Conservation (phyloP, 2,113 vertebrate genomes). For the Alethe castanea region DNA sequence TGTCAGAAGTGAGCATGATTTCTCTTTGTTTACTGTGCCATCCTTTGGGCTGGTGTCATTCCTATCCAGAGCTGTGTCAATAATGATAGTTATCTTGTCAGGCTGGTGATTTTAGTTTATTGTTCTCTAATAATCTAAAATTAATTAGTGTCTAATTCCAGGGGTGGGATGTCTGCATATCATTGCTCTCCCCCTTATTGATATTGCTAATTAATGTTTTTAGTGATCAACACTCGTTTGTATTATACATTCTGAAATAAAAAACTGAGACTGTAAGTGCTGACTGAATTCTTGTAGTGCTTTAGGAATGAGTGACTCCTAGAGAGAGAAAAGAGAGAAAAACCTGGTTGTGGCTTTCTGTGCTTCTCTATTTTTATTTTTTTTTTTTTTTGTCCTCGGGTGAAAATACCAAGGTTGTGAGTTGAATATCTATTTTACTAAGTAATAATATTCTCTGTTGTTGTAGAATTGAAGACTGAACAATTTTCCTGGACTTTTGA, state of each 20-base stretch:
- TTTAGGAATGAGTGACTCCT: neutral
- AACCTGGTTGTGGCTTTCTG: neutral
- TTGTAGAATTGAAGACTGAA: neutral
- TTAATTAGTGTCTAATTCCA: constrained; percentile 33
- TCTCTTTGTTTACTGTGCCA: neutral
- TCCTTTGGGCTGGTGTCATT: neutral
- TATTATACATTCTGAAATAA: neutral
- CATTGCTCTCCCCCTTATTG: neutral
- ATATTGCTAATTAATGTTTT: constrained; percentile 37
- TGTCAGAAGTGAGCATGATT: neutral
- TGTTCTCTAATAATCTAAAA: constrained; percentile 14
- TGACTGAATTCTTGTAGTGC: neutral
- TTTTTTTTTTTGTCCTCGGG: neutral
- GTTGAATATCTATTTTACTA: neutral
- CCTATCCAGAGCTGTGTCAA: neutral
- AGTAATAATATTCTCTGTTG: neutral
- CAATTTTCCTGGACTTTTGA: neutral
- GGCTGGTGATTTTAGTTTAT: neutral
- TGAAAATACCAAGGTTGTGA: neutral
- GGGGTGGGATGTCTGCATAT: neutral
- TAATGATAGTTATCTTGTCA: neutral
- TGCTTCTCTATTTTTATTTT: neutral
- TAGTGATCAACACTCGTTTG: neutral
- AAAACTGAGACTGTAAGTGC: neutral
- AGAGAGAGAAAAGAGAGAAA: neutral